Base-by-base conservation (phyloP, 2,888 invertebrate species). In the Lissocephala sabroskyi region DNA sequence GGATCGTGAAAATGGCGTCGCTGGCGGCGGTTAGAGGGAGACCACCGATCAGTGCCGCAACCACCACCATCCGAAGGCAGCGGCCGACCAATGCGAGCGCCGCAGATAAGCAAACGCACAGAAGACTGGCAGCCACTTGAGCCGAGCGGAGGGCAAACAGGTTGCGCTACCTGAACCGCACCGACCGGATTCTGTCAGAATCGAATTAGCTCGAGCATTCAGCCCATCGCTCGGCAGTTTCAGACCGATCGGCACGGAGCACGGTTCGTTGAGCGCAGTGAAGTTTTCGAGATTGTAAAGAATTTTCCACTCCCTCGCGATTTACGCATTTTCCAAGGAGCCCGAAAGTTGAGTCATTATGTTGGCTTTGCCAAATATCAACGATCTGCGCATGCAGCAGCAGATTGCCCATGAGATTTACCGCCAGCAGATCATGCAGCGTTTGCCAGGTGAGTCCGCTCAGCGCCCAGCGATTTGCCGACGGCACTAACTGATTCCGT, bases 401-500 rank as follows among this genome's bases (percentile, higher is more conserved):
- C 82, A 82, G 53, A 78, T 83, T 30, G 83, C 83, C 4, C 80
- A 83, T 42, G 83, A 83, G 52, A 70, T 83, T 26, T 83, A 82
- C 62, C 75, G 82, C 7, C 83, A 83, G 41, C 83, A 82, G 61
- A 82, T 83, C 57, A 79, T 83, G 79, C 82, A 83, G 67, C 74
- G 82, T n/a, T 62, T 83, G 41, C 82, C 82, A 53, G 82, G 82
- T 83, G 76, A 62, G 49, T 42, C 18, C 10, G 10, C 9, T 14
- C 10, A 41, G 11, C 9, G 6, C 5, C 4, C 10, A 4, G 35
- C n/a, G 2, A 3, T 30, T 49, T 54, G 49, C 56, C 59, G 61
- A 36, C 60, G 60, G 60, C 45, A 13, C 23, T 45, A 52, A 43
- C 19, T n/a, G n/a, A n/a, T n/a, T n/a, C n/a, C n/a, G n/a, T n/a